A percentile compares a stretch with the other conserved stretches of the same genome.
phyloP scores from a whole-genome alignment of 2,888 invertebrate genomes.

The Glaucopsyche alexis region DNA sequence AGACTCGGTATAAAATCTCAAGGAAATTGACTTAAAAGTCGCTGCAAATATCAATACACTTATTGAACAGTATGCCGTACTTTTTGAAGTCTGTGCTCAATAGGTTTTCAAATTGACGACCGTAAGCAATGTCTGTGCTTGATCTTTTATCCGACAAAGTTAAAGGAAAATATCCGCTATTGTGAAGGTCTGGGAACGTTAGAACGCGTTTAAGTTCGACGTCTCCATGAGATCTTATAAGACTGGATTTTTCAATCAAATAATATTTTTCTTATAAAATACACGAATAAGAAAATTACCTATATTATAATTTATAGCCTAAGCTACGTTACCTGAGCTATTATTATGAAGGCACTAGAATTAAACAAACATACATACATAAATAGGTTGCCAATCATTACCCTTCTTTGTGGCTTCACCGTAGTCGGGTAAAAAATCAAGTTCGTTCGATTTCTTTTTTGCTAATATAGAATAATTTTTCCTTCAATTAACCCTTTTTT shows the following conservation, averaged over 20 bases:
- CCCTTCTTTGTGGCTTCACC: too few species aligned
- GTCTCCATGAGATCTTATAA: not conserved
- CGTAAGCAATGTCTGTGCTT: slow-evolving; percentile 6
- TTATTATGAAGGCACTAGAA: too few species aligned
- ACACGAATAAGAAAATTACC: too few species aligned
- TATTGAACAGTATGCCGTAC: not conserved
- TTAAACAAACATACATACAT: too few species aligned
- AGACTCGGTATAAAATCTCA: not conserved
- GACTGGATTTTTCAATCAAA: not conserved
- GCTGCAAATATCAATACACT: not conserved
- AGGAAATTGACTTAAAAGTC: not conserved
- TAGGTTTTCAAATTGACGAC: slow-evolving; percentile 6
- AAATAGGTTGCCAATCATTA: too few species aligned
- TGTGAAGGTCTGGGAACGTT: slow-evolving; percentile 17
- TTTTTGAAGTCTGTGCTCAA: not conserved
- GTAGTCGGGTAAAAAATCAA: too few species aligned
- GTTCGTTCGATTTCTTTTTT: too few species aligned
- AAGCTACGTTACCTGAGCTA: too few species aligned
- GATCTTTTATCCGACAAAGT: slow-evolving; percentile 1
- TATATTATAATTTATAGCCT: too few species aligned
- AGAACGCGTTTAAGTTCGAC: not conserved
- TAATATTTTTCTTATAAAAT: too few species aligned
- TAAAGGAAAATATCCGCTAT: not conserved
- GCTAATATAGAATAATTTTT: too few species aligned
- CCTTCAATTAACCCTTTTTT: not conserved